Percentiles rank a stretch among this genome's conserved stretches.
Conservation (phyloP, 2,888 invertebrate species). For the Acronicta aceris region DNA sequence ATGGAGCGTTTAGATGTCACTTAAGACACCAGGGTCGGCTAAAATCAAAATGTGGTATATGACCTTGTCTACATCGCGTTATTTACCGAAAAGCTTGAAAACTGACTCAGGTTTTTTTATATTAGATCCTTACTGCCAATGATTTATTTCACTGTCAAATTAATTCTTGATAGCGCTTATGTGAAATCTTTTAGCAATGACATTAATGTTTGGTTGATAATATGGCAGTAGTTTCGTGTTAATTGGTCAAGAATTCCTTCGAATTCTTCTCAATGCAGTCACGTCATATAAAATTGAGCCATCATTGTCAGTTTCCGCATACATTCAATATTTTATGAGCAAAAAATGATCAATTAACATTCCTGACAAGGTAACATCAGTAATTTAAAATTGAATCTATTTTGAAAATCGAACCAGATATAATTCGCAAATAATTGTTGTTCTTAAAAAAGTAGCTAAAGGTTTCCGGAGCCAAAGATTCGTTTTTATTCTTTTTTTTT, state of each 20-base stretch:
- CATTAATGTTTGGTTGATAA: conserved; percentile 47
- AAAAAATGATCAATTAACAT: conserved; percentile 51
- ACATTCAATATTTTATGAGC: conserved; percentile 40
- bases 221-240: conserved; percentile 37
- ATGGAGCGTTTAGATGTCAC: conserved; percentile 48
- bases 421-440: conserved; percentile 41
- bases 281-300: conserved; percentile 45
- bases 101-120: conserved; percentile 16
- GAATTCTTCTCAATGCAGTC: conserved; percentile 36
- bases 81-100: conserved; percentile 20
- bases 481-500: conserved; percentile 62
- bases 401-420: conserved; percentile 39
- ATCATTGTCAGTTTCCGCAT: conserved; percentile 52
- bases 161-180: conserved; percentile 56
- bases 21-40: conserved; percentile 50
- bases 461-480: conserved; percentile 49
- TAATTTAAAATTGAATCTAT: conserved; percentile 26
- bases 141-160: conserved; percentile 55
- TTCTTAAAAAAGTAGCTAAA: conserved; percentile 33
- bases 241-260: conserved; percentile 47
- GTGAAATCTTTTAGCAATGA: conserved; percentile 53
- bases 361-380: conserved; percentile 26
- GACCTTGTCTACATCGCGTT: conserved; percentile 30
- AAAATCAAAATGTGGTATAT: conserved; percentile 19
- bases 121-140: conserved; percentile 20